Base-by-base conservation (phyloP, 2,888 invertebrate species). In the Cenopis cana region DNA sequence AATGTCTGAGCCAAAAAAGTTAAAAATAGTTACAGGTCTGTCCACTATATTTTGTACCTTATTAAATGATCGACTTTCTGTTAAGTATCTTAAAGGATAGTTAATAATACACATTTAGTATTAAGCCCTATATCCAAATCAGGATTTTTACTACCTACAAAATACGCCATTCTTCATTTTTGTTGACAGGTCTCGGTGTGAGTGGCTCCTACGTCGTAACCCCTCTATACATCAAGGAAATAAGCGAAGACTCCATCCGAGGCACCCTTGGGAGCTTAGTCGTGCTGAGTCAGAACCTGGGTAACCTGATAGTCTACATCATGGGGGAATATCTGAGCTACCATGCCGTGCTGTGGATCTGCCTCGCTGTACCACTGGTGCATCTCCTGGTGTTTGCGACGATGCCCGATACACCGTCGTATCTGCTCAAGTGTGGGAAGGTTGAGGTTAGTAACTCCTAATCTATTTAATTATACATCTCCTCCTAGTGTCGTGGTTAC, bases 371-470 rank as follows among this genome's bases (percentile, higher is more conserved):
- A 55, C 93, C 93, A 0, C 71, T 93, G 68, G 68, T 93, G 12
- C 93, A 93, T 79, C 55, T 93, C 68, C 64, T 92, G 46, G 75
- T 90, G 67, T 93, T 93, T 74, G 84, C 82, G 0, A 78, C 88
- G 1, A 91, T 93, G 93, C 93, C 93, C 1, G 93, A 93, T 59
- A 93, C 93, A 0, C 93, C 93, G 0, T 91, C 91, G 10, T 93
- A 86, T 76, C 77, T 93, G 62, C 74, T 93, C 69, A 93, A 92
- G 79, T 80, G 84, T 60, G 93, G 93, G 0, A 89, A 91, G 73
- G 85, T 89, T 38, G 91, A 93, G 85, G 93, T 93, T 46, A 80
- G 86, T 72, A 24, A 24, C 24, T 24, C 1, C 4, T 24, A 24
- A 24, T 24, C 24, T 24, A 3, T 24, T 24, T 24, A 24, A 24